These are phyloP conservation scores for Mycetomoellerius zeteki DNA, from an alignment of 1,140 invertebrate genomes.

Conservation along the genomic window DNA sequence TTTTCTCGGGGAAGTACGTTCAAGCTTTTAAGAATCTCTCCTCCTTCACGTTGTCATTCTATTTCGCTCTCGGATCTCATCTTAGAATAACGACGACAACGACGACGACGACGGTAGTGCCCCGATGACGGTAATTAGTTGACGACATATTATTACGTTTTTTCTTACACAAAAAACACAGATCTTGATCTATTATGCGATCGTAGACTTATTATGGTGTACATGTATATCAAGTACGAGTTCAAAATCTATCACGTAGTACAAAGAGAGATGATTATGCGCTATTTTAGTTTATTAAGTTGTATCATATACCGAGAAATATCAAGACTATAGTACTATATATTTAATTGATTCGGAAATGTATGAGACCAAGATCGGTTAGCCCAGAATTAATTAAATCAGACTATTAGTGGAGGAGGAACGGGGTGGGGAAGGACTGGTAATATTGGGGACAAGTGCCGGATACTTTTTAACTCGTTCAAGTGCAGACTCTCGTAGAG, in stretches of 20 bases:
- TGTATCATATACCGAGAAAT: slow-evolving; percentile 82
- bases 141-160: slow-evolving; percentile 80
- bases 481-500: slow-evolving; percentile 71
- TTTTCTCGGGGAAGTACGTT: slow-evolving; percentile 34
- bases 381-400: slow-evolving; percentile 75
- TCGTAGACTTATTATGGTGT: slow-evolving; percentile 79
- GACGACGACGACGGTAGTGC: slow-evolving; percentile 67
- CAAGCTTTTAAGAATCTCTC: slow-evolving; percentile 35
- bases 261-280: slow-evolving; percentile 85
- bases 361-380: slow-evolving; percentile 77
- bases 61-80: slow-evolving; percentile 37
- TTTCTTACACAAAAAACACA: slow-evolving; percentile 83
- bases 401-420: slow-evolving; percentile 67
- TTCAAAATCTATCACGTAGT: slow-evolving; percentile 86
- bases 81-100: slow-evolving; percentile 56
- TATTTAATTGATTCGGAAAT: slow-evolving; percentile 77
- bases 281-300: slow-evolving; percentile 82
- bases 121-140: slow-evolving; percentile 71
- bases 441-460: slow-evolving; percentile 76
- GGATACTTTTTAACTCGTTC: slow-evolving; percentile 69
- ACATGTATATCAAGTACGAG: slow-evolving; percentile 83
- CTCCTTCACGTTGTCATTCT: slow-evolving; percentile 29
- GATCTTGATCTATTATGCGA: slow-evolving; percentile 85
- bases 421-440: slow-evolving; percentile 2
- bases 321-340: slow-evolving; percentile 80